Conservation (phyloP, 2,797 vertebrate species). For the Stomatorhinus walkeri region DNA sequence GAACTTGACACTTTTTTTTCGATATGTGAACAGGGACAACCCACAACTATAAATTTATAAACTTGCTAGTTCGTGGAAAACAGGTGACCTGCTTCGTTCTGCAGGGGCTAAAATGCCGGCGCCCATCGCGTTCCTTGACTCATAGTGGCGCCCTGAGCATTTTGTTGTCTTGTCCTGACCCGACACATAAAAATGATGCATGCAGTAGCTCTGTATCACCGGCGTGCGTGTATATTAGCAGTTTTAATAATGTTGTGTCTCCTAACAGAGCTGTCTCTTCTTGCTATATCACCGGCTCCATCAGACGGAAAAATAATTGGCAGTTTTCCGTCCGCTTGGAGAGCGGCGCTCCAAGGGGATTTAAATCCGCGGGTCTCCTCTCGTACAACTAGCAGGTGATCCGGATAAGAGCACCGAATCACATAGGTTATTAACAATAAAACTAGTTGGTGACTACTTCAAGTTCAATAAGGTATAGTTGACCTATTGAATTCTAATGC, state of each 20-base stretch:
- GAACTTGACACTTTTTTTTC: neutral
- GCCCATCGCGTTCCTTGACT: neutral
- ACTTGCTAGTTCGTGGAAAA: neutral
- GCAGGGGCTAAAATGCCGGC: neutral
- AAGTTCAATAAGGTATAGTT: neutral
- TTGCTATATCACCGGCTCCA: conserved; percentile 56
- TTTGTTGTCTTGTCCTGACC: neutral
- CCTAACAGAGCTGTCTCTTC: conserved; percentile 56
- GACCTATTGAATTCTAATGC: neutral
- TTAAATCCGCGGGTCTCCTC: conserved; percentile 25
- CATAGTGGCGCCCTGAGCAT: neutral
- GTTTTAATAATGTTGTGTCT: conserved; percentile 58
- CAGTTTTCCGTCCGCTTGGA: conserved; percentile 46
- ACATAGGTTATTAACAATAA: conserved; percentile 34
- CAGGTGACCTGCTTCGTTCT: neutral
- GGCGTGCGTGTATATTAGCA: conserved; percentile 44
- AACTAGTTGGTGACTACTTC: conserved; percentile 24
- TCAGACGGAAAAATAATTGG: conserved; percentile 66
- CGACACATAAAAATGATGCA: conserved; percentile 6
- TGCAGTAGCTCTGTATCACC: conserved; percentile 14
- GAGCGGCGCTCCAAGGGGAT: conserved; percentile 44
- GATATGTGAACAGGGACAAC: neutral
- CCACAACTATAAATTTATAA: conserved; percentile 10
- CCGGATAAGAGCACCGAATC: conserved; percentile 23
- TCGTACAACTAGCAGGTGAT: conserved; percentile 34